These are phyloP conservation scores for Hippoglossus hippoglossus DNA, from an alignment of 2,797 vertebrate species.

Conservation along the genomic window DNA sequence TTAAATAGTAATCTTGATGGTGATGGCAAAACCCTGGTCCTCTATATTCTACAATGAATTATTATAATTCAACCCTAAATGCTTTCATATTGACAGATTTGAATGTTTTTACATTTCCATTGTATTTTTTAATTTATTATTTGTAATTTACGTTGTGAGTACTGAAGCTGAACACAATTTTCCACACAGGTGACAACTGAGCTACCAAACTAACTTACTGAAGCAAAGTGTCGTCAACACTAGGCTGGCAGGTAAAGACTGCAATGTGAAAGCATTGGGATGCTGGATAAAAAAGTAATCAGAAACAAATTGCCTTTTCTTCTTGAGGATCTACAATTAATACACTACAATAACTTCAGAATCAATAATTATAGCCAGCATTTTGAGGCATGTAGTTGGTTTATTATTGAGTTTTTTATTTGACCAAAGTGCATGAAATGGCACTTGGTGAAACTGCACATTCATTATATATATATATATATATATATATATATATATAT, in stretches of 20 bases:
- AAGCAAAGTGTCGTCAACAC: too few relatives aligned
- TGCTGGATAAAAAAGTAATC: conserved; percentile 7
- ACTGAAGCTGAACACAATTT: conserved; percentile 19
- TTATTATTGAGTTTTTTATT: too few relatives aligned
- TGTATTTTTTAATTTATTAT: neutral
- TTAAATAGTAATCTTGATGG: neutral
- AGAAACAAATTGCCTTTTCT: conserved; percentile 12
- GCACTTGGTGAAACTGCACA: too few relatives aligned
- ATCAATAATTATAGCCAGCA: neutral
- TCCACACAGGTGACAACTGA: conserved; percentile 6
- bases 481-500: too few relatives aligned
- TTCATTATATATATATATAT: too few relatives aligned
- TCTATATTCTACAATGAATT: neutral
- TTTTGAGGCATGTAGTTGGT: too few relatives aligned
- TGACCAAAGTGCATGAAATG: too few relatives aligned
- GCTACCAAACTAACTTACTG: conserved; percentile 6
- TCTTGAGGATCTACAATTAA: conserved; percentile 13
- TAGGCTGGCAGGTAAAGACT: too few relatives aligned
- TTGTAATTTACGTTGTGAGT: conserved; percentile 10
- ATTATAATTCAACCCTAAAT: neutral
- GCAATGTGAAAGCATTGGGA: neutral
- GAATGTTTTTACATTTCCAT: neutral
- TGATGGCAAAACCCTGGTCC: neutral
- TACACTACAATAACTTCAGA: conserved; percentile 1
- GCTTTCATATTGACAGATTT: neutral